A percentile compares a stretch with the other conserved stretches of the same genome.
These are phyloP conservation scores for Apotomis betuletana DNA, from an alignment of 2,888 invertebrate species.

Conservation along the genomic window DNA sequence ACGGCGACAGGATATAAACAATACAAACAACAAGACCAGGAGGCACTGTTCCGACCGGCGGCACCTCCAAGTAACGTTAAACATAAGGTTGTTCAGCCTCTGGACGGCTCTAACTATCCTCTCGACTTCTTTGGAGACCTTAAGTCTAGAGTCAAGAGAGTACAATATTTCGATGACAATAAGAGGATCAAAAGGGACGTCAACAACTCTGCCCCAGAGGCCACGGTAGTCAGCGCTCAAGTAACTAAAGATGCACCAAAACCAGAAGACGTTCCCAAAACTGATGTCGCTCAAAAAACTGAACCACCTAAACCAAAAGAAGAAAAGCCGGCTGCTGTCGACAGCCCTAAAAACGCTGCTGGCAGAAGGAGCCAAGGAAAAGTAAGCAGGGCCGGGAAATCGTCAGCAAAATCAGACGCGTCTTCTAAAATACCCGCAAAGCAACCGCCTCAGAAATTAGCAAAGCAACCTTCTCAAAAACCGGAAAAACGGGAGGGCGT, in stretches of 20 bases:
- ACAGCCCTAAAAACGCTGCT: background rate
- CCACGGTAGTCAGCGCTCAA: background rate
- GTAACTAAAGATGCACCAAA: no score
- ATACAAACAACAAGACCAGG: background rate
- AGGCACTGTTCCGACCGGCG: constrained; percentile 1
- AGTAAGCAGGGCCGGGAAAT: background rate
- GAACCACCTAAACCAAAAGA: constrained; percentile 4
- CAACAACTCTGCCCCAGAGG: background rate
- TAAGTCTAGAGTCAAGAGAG: constrained; percentile 61
- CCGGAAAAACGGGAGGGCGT: background rate
- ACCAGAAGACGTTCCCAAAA: no score
- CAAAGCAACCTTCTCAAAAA: no score
- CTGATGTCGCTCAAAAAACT: background rate
- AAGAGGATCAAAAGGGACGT: constrained; percentile 14
- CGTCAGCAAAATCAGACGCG: background rate
- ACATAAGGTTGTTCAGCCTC: constrained; percentile 36
- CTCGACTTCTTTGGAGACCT: constrained; percentile 46
- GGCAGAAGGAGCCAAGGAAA: constrained; percentile 2
- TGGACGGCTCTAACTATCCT: constrained; percentile 61
- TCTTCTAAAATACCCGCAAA: background rate
- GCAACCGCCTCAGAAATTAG: no score
- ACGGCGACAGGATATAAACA: constrained; percentile 15
- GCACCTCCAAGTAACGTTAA: background rate
- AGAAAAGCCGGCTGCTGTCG: background rate
- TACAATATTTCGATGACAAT: constrained; percentile 49